Percentiles rank a stretch among this genome's conserved stretches.
Evolutionary conservation across 1,140 invertebrate genomes (phyloP).

Genomic region (Procambarus virginalis): DNA sequence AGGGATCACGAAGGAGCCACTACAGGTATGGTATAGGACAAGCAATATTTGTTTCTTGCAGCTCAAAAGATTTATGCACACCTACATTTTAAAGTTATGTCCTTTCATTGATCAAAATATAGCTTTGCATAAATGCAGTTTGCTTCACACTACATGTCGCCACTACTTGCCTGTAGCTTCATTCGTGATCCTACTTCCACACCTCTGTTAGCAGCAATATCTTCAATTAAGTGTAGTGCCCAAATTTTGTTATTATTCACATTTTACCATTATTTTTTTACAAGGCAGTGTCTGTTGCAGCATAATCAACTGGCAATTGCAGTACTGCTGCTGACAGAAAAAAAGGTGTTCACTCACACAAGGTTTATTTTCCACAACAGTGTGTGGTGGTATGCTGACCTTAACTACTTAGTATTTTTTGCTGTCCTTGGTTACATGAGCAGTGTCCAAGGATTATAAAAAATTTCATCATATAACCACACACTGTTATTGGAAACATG

Average conservation of each 20-base stretch:
- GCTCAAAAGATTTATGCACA: constrained; percentile 27
- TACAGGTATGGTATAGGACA: constrained; percentile 27
- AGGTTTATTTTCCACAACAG: constrained; percentile 41
- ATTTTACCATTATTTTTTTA: neutral
- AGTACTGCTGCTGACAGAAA: constrained; percentile 36
- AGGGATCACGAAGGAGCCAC: constrained; percentile 30
- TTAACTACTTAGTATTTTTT: constrained; percentile 3
- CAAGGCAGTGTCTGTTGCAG: constrained; percentile 1
- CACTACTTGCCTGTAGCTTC: constrained; percentile 44
- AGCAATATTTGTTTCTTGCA: neutral
- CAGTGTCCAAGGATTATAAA: constrained; percentile 15
- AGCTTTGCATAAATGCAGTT: constrained; percentile 34
- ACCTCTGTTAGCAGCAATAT: constrained; percentile 55
- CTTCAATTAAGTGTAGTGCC: constrained; percentile 13
- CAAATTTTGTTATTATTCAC: constrained; percentile 10
- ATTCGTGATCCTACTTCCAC: constrained; percentile 55
- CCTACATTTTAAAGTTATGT: constrained; percentile 17
- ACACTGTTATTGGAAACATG: constrained; percentile 36
- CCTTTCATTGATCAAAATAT: constrained; percentile 34
- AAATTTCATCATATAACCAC: constrained; percentile 13
- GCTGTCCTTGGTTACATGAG: neutral
- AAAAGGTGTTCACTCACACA: constrained; percentile 45
- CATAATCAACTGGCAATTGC: neutral
- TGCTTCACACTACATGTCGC: constrained; percentile 37
- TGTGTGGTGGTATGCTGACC: constrained; percentile 16